A percentile compares a stretch with the other conserved stretches of the same genome.
Evolutionary conservation across 2,888 invertebrate species (phyloP).

Genomic region (Andricus quercusramuli): DNA sequence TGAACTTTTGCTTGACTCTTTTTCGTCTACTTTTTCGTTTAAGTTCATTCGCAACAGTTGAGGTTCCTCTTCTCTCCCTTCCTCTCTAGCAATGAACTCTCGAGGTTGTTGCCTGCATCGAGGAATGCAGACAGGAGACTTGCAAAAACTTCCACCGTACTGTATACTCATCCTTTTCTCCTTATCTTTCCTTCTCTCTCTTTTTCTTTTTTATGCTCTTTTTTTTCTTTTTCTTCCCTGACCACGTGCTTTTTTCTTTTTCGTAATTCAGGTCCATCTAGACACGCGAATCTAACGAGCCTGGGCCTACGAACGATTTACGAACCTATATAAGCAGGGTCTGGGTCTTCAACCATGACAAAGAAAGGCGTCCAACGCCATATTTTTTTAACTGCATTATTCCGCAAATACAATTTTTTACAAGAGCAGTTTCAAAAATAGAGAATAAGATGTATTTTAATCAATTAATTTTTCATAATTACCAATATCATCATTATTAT

Average conservation of each 20-base stretch:
- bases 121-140: constrained; percentile 69
- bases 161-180: constrained; percentile 56
- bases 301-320: background rate
- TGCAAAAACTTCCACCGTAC: constrained; percentile 63
- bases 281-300: constrained; percentile 31
- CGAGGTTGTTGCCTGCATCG: constrained; percentile 69
- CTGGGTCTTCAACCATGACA: background rate
- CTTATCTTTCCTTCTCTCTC: constrained; percentile 26
- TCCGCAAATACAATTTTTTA: background rate
- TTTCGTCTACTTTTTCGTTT: constrained; percentile 40
- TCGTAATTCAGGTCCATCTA: constrained; percentile 39
- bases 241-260: constrained; percentile 22
- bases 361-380: background rate
- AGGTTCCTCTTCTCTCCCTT: constrained; percentile 40
- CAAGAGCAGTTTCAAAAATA: no score
- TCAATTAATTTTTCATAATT: no score
- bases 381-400: background rate
- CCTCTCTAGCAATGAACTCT: constrained; percentile 59
- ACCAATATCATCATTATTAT: no score
- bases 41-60: constrained; percentile 34
- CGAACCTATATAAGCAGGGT: background rate
- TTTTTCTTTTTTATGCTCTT: constrained; percentile 13
- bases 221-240: constrained; percentile 27
- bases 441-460: no score
- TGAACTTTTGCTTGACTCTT: background rate